phyloP scores from a whole-genome alignment of 2,797 vertebrate genomes.

The Sardinella longiceps region DNA sequence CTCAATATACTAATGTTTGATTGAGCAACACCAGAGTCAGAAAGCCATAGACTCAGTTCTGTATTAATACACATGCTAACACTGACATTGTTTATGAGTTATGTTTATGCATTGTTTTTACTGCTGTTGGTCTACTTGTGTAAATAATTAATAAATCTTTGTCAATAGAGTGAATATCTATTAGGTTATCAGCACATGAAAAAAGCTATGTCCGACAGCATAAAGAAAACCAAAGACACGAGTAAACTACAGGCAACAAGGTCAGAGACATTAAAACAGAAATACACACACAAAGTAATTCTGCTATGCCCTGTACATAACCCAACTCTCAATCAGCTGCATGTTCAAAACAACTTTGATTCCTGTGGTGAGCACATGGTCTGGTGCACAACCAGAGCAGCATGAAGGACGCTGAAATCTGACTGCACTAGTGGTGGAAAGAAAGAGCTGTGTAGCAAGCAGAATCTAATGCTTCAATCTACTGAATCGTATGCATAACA shows the following conservation, averaged over 20 bases:
- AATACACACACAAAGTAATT: too few relatives aligned
- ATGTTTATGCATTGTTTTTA: not conserved
- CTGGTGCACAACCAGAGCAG: too few relatives aligned
- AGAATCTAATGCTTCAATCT: too few relatives aligned
- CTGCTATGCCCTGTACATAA: not conserved
- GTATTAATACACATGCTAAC: not conserved
- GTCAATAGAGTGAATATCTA: not conserved
- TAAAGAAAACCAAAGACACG: not conserved
- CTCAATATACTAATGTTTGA: not conserved
- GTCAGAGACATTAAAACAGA: too few relatives aligned
- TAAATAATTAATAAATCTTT: too few relatives aligned
- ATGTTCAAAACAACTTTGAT: not conserved
- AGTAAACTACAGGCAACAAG: too few relatives aligned
- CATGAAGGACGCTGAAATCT: too few relatives aligned
- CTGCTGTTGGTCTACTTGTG: not conserved
- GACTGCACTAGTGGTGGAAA: too few relatives aligned
- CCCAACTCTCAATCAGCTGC: not conserved
- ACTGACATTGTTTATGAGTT: too few relatives aligned
- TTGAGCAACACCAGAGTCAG: not conserved
- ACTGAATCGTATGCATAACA: too few relatives aligned
- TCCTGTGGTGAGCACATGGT: not conserved
- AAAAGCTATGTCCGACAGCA: not conserved
- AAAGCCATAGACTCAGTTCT: not conserved
- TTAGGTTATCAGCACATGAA: not conserved
- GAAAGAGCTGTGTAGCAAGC: too few relatives aligned